Evolutionary conservation across 2,888 invertebrate genomes (phyloP).

Genomic region (Crepidodera aurea): DNA sequence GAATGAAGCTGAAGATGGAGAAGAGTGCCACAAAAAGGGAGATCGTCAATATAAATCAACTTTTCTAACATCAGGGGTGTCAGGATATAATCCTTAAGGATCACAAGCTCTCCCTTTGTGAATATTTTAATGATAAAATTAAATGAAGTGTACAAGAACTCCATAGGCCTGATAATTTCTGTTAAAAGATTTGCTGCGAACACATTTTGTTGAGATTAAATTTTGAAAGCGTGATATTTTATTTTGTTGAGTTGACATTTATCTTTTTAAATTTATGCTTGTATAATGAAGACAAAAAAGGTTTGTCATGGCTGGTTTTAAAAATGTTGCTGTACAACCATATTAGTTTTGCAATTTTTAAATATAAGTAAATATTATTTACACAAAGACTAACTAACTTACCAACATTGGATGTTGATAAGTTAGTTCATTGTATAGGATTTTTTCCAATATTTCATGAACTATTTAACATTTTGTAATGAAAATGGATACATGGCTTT

Average conservation of each 20-base stretch:
- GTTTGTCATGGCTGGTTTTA: no score
- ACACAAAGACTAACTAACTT: no score
- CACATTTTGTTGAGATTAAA: slow-evolving; percentile 8
- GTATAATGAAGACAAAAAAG: no score
- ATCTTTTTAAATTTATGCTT: not conserved
- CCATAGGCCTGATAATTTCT: slow-evolving; percentile 8
- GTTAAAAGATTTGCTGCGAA: slow-evolving; percentile 18
- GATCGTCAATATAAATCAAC: slow-evolving; percentile 29
- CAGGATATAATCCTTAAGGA: slow-evolving; percentile 28
- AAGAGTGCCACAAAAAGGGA: slow-evolving; percentile 25
- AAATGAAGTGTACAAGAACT: slow-evolving; percentile 16
- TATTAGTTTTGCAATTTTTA: no score
- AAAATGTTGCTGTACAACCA: no score
- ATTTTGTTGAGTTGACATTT: not conserved
- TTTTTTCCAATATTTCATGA: no score
- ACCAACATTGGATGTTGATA: no score
- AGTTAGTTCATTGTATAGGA: no score
- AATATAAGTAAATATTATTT: no score
- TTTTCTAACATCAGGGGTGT: slow-evolving; percentile 13
- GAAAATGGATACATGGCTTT: no score
- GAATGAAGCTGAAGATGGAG: slow-evolving; percentile 6
- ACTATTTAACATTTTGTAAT: no score
- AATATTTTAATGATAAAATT: slow-evolving; percentile 23
- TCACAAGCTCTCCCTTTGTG: slow-evolving; percentile 19
- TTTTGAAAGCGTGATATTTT: not conserved